Evolutionary conservation across 2,888 invertebrate genomes (phyloP), one percentile per base, ranked within the genome.

Genomic region (Zygogramma bicolorata): DNA sequence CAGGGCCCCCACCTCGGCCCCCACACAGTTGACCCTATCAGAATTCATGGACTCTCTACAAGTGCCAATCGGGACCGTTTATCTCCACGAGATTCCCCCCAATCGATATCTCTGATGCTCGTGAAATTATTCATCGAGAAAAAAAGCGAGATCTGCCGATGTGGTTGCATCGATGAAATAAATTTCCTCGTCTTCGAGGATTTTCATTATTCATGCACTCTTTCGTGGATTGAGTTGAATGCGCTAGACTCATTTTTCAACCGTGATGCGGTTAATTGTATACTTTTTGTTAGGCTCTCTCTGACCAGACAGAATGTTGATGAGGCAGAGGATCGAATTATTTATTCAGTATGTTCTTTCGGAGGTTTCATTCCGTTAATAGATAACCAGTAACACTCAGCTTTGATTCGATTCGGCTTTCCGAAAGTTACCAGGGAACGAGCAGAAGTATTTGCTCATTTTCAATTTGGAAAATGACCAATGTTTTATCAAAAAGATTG

Each of bases 31-130:
- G 15, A 8, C 0, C 5, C 20, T 15, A 15, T 46, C 20, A 46
- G 46, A 46, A 3, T 46, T 46, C 46, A 46, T 46, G 0, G 8
- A 20, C 20, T 18, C 10, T 13, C 53, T 0, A 10, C 25, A 42
- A 53, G 53, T 25, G 42, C 40, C 62, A 34, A 62, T 67, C 59
- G 57, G 40, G 27, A 42, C 57, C 62, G 59, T 71, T 67, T 49
- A 62, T 62, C 66, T 66, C 62, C 38, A 27, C 38, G n/a, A 49
- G 25, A 66, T 57, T 38, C 8, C 8, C 42, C 3, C n/a, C 4
- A 25, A 71, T 71, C 62, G 66, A 71, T 71, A 66, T 42, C 58
- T 66, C 58, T 62, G 53, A 67, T 62, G 29, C 46, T 57, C 60
- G n/a, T 7, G 29, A 67, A 71, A 66, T 65, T 57, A 71, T 71